These are phyloP conservation scores for Pinctada fucata DNA, from an alignment of 2,888 invertebrate species.

Conservation along the genomic window DNA sequence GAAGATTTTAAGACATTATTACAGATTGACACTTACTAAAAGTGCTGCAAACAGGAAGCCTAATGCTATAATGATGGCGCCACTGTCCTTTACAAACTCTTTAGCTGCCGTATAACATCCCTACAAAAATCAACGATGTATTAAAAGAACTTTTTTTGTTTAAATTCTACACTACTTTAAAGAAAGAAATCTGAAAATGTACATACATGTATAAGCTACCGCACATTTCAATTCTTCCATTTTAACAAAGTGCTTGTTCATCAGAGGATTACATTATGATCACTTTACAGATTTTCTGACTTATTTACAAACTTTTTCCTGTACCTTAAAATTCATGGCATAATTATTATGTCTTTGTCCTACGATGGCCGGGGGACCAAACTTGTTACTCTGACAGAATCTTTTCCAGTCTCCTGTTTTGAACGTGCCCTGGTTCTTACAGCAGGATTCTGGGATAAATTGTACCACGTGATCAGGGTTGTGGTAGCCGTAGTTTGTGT, in stretches of 20 bases:
- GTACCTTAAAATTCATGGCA: neutral
- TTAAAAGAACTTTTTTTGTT: neutral
- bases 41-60: constrained; percentile 28
- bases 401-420: constrained; percentile 10
- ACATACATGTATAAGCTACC: too few relatives aligned
- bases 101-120: constrained; percentile 21
- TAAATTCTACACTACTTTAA: neutral
- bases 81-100: constrained; percentile 24
- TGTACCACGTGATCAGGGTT: neutral
- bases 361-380: constrained; percentile 9
- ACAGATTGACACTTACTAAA: neutral
- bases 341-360: neutral
- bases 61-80: constrained; percentile 19
- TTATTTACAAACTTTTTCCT: too few relatives aligned
- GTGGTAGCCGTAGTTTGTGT: neutral
- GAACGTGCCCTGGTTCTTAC: constrained; percentile 7
- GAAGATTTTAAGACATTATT: too few relatives aligned
- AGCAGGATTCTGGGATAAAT: constrained; percentile 17
- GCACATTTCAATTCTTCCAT: too few relatives aligned
- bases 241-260: too few relatives aligned
- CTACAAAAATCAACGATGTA: neutral
- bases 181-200: too few relatives aligned
- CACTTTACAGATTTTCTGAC: too few relatives aligned
- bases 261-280: too few relatives aligned
- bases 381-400: constrained; percentile 22